A percentile compares a stretch with the other conserved stretches of the same genome.
Evolutionary conservation across 1,140 invertebrate genomes (phyloP).

Genomic region (Helicoverpa zea): DNA sequence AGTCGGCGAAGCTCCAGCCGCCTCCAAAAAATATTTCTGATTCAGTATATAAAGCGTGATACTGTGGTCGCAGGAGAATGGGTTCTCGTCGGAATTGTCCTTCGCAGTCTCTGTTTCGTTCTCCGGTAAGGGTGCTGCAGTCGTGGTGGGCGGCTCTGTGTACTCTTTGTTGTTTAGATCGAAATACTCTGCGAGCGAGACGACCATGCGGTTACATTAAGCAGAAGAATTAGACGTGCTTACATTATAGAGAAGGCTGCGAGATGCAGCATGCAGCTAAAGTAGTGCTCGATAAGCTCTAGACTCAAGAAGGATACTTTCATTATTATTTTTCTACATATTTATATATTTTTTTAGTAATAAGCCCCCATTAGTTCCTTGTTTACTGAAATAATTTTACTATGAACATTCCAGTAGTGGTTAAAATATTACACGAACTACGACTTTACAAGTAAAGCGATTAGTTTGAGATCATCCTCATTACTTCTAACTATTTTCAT

Average conservation of each 20-base stretch:
- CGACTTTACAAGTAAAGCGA: background rate
- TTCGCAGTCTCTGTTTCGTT: slow-evolving; percentile 70
- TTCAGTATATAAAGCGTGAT: slow-evolving; percentile 90
- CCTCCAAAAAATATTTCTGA: slow-evolving; percentile 86
- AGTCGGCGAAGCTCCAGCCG: slow-evolving; percentile 79
- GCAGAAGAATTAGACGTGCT: slow-evolving; percentile 59
- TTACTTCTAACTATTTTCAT: background rate
- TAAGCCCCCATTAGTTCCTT: background rate
- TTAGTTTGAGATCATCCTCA: background rate
- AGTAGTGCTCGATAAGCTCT: background rate
- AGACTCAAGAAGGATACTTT: no score
- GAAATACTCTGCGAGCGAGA: slow-evolving; percentile 60
- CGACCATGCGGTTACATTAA: slow-evolving; percentile 60
- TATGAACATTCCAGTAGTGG: background rate
- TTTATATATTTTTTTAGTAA: slow-evolving; percentile 4
- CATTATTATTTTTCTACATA: background rate
- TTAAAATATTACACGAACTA: background rate
- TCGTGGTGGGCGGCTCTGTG: slow-evolving; percentile 68
- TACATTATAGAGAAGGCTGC: slow-evolving; percentile 29
- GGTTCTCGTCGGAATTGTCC: slow-evolving; percentile 72
- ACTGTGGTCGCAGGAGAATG: slow-evolving; percentile 89
- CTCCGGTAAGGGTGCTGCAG: slow-evolving; percentile 60
- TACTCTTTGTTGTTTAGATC: slow-evolving; percentile 58
- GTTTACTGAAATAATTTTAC: no score
- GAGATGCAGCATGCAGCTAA: slow-evolving; percentile 34